Evolutionary conservation across 2,797 vertebrate species (phyloP).

Genomic region (Aotus griseimembra): DNA sequence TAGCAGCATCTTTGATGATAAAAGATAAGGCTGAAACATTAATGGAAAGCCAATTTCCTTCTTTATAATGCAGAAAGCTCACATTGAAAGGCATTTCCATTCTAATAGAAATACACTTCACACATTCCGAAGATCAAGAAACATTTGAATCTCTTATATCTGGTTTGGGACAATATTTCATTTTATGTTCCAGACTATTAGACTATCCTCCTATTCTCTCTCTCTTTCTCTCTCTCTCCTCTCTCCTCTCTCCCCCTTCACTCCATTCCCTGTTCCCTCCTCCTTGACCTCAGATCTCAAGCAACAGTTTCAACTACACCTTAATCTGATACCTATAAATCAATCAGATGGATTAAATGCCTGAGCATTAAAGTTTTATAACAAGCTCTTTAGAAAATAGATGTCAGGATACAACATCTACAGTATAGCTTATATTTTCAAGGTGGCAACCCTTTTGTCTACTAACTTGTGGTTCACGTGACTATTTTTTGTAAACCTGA

Average conservation of each 20-base stretch:
- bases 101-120: slow-evolving; percentile 24
- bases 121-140: slow-evolving; percentile 6
- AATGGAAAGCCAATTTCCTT: slow-evolving; percentile 36
- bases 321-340: not conserved
- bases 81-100: not conserved
- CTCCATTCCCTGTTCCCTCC: not conserved
- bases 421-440: not conserved
- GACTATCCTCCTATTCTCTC: no score
- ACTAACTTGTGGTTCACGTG: not conserved
- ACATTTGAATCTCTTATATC: not conserved
- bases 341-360: not conserved
- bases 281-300: not conserved
- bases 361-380: not conserved
- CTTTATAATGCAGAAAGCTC: slow-evolving; percentile 12
- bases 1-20: slow-evolving; percentile 52
- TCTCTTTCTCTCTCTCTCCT: not conserved
- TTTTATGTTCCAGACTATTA: not conserved
- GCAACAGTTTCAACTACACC: not conserved
- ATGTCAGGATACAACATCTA: not conserved
- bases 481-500: not conserved
- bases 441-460: not conserved
- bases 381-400: not conserved
- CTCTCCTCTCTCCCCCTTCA: not conserved
- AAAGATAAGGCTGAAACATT: slow-evolving; percentile 37
- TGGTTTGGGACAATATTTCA: not conserved